Base-by-base conservation (phyloP, 2,888 invertebrate species). In the Sclerodermus sp. region DNA sequence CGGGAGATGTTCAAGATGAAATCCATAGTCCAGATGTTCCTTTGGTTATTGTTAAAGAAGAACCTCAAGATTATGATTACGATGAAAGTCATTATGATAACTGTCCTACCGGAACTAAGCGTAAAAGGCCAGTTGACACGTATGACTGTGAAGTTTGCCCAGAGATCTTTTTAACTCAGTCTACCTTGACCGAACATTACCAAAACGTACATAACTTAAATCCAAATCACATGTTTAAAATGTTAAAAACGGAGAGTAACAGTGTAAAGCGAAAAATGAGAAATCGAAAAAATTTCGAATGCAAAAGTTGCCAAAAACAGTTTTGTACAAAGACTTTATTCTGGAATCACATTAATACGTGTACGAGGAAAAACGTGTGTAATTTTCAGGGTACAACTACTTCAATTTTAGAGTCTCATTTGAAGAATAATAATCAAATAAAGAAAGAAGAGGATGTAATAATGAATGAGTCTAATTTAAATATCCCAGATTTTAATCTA, bases 401-500 rank as follows among this genome's bases (percentile, higher is more conserved):
- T 0, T 74, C 75, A 8, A 76, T 73, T 42, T 62, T 76, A n/a
- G 75, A 74, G 47, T 66, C 74, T 0, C 74, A 73, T 45, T 53
- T 73, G 8, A 77, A 76, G 44, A 76, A 74, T 43, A 77, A 76
- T 42, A 75, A 74, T 53, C 69, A 72, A 47, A 69, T 73, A 3
- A 74, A 73, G 46, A 70, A 67, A 31, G 71, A 73, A 12, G 70
- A 70, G 16, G 63, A 66, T 6, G 42, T 58, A 0, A 37, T 46
- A 0, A 30, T 64, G 9, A 68, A 65, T 42, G 74, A 73, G 16
- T 65, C 72, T 1, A 72, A 77, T 47, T 55, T 77, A 6, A 77
- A 77, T 45, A 78, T 76, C 38, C 77, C 77, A 2, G 77, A 78
- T 39, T 78, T 78, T 45, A 77, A 77, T 56, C 62, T 78, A 1